phyloP scores from a whole-genome alignment of 2,113 vertebrate genomes.

The Hydropotes inermis region DNA sequence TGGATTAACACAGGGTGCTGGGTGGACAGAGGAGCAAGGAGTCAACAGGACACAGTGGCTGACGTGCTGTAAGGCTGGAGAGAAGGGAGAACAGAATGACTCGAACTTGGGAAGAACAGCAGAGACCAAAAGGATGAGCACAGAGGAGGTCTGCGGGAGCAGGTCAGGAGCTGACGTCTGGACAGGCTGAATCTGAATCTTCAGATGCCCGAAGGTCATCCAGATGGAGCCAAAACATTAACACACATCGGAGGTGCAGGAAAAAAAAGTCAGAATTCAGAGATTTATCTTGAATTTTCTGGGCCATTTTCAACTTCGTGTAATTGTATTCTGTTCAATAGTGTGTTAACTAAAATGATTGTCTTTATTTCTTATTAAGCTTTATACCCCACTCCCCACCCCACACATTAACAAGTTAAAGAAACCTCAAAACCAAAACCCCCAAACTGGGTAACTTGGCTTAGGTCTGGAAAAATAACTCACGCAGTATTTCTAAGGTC shows the following conservation, averaged over 20 bases:
- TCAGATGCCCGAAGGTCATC: not conserved
- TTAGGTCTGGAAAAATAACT: not conserved
- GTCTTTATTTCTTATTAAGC: not conserved
- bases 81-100: not conserved
- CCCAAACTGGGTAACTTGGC: not conserved
- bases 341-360: not conserved
- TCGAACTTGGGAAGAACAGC: not conserved
- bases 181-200: not conserved
- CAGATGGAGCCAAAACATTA: not conserved
- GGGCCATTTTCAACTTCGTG: not conserved
- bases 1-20: not conserved
- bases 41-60: not conserved
- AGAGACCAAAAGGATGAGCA: not conserved
- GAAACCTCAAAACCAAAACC: not conserved
- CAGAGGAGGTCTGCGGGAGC: not conserved
- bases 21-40: not conserved
- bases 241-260: not conserved
- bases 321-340: not conserved
- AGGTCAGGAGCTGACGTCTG: not conserved
- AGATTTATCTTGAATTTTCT: not conserved
- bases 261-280: not conserved
- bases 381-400: not conserved
- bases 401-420: not conserved
- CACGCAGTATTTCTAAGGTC: not conserved
- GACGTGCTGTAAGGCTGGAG: not conserved